A percentile compares a stretch with the other conserved stretches of the same genome.
These are phyloP conservation scores for Bursaphelenchus mucronatus DNA, from an alignment of 1,140 invertebrate genomes.

Conservation along the genomic window DNA sequence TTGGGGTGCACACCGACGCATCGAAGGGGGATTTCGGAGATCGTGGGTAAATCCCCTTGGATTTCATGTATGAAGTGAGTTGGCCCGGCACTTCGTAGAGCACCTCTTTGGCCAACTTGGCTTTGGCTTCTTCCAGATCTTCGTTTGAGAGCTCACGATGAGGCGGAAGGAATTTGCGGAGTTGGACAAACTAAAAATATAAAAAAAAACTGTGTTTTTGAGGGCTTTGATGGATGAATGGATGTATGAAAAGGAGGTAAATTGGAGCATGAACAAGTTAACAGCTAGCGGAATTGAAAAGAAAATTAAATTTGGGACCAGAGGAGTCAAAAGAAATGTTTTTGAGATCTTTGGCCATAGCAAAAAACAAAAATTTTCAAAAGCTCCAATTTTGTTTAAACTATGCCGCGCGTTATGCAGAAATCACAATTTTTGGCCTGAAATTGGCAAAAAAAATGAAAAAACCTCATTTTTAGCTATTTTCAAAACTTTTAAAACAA, in stretches of 20 bases:
- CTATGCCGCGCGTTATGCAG: no score
- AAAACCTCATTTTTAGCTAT: no score
- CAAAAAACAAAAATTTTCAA: no score
- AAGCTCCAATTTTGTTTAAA: no score
- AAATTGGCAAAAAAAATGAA: no score
- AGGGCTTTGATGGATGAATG: no score
- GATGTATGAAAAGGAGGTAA: no score
- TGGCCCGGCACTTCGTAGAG: constrained; percentile 49
- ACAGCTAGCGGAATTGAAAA: background rate
- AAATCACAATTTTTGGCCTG: no score
- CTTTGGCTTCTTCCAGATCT: constrained; percentile 43
- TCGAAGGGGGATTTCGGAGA: constrained; percentile 26
- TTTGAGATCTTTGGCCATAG: no score
- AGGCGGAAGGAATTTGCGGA: constrained; percentile 50
- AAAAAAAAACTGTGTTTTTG: background rate
- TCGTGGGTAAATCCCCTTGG: constrained; percentile 44
- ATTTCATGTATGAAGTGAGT: constrained; percentile 51
- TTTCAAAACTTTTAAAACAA: no score
- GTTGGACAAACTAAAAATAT: constrained; percentile 50
- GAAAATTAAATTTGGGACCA: no score
- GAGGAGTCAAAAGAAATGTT: no score
- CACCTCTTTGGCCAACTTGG: constrained; percentile 50
- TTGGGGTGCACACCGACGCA: constrained; percentile 3
- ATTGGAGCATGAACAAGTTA: background rate
- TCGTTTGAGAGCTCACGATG: constrained; percentile 43